Base-by-base conservation (phyloP, 2,888 invertebrate genomes). In the Apantesis nais region DNA sequence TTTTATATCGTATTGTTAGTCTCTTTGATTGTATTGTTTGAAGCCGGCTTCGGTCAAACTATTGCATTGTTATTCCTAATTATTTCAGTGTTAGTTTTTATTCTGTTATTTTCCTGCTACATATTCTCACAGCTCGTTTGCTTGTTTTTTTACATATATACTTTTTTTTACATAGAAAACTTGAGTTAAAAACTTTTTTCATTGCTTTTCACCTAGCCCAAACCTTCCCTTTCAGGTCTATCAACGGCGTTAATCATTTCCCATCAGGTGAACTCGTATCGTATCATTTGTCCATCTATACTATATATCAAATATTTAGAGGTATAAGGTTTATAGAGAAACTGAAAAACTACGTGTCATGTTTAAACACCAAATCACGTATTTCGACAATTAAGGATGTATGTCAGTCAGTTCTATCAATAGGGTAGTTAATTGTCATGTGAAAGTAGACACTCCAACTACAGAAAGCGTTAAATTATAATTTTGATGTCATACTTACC, bases 1-100 rank as follows among this genome's bases (percentile, higher is more conserved):
- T 73, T 71, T 74, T 73, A 74, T 74, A 4, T 4, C 31, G 62
- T 48, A 73, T 81, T 76, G 78, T 78, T 64, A 39, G 31, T 14
- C 22, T 25, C 22, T 41, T 62, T 37, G 65, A 44, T n/a, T 19
- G 44, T 39, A 29, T 60, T 61, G 68, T 73, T 68, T 71, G 61
- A 70, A 55, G 61, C 52, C 34, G 52, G 37, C 25, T 16, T 34
- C 25, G 34, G 25, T 25, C 52, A 25, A 52, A 52, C 65, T 55
- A 41, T n/a, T 8, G n/a, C 19, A 8, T 44, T 55, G 63, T 67
- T 41, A 62, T 60, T 61, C 31, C 44, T 74, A 72, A 68, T 58
- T 52, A 39, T 34, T 62, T 64, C 48, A 64, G 48, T 70, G 37
- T 68, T 70, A 70, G 52, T 76, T 71, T 29, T 61, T 65, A 58